Base-by-base conservation (phyloP, 2,113 vertebrate species). In the Manacus vitellinus region DNA sequence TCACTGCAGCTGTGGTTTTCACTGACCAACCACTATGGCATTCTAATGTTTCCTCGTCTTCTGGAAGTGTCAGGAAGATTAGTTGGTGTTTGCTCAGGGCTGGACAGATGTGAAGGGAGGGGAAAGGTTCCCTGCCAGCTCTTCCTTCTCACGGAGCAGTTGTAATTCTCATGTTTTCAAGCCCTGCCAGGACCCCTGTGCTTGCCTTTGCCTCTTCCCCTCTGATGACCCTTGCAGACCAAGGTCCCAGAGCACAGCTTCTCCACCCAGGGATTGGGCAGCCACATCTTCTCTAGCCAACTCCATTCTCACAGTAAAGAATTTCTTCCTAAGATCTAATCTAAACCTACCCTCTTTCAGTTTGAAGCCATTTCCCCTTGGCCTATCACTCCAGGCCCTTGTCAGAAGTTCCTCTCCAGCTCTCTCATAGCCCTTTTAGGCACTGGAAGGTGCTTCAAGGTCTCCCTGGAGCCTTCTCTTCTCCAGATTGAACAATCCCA, bases 1-100 rank as follows among this genome's bases (percentile, higher is more conserved):
- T 82, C 77, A 61, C 66, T 30, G 65, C 79, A 67, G 71, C 66
- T 68, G 65, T 51, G 74, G 58, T 83, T 93, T 72, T 47, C 84
- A 81, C 84, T 54, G 78, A 19, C 84, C 85, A 49, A 66, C 83
- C 89, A 14, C 56, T 52, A 12, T 3, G 44, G 54, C 82, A 66
- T n/a, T 61, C 23, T n/a, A 83, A 76, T 17, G 37, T 39, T 84
- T 79, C 58, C 55, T 72, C 10, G 30, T 73, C 78, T 89, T 85
- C 22, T 22, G 24, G 46, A 92, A 75, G 71, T 80, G 93, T 85
- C 88, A 80, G 71, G 71, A 89, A 92, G 82, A 77, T 93, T 66
- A 83, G 90, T 9, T 83, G 75, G 41, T 88, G 93, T 92, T 97
- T 96, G 78, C 92, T 95, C 43, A 93, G 88, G 0, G 1, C 87